Evolutionary conservation across 2,113 vertebrate species (phyloP).

Genomic region (Nothoprocta perdicaria): DNA sequence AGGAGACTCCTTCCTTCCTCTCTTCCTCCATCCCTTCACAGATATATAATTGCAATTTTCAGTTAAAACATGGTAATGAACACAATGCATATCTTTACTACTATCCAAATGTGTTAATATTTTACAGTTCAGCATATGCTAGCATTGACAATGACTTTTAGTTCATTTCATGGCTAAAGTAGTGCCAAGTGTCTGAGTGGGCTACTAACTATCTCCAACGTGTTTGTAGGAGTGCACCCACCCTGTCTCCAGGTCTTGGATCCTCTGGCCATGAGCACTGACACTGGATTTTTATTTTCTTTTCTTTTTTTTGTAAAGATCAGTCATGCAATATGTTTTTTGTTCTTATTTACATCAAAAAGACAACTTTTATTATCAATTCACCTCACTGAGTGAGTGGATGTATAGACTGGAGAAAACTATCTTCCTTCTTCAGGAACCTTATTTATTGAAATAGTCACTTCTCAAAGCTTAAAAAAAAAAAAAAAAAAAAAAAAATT

Average conservation of each 20-base stretch:
- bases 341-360: neutral
- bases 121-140: neutral
- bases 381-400: neutral
- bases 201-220: neutral
- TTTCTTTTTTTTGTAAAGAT: neutral
- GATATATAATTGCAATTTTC: neutral
- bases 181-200: neutral
- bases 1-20: neutral
- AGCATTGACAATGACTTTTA: neutral
- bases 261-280: neutral
- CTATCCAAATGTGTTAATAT: neutral
- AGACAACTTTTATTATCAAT: neutral
- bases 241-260: neutral
- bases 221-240: neutral
- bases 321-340: neutral
- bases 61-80: neutral
- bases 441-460: neutral
- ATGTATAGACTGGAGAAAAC: neutral
- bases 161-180: neutral
- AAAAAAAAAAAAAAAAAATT: neutral
- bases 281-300: neutral
- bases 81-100: neutral
- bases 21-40: neutral
- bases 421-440: neutral
- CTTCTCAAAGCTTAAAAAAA: neutral